phyloP scores from a whole-genome alignment of 2,797 vertebrate genomes.

The Dicrostonyx torquatus region DNA sequence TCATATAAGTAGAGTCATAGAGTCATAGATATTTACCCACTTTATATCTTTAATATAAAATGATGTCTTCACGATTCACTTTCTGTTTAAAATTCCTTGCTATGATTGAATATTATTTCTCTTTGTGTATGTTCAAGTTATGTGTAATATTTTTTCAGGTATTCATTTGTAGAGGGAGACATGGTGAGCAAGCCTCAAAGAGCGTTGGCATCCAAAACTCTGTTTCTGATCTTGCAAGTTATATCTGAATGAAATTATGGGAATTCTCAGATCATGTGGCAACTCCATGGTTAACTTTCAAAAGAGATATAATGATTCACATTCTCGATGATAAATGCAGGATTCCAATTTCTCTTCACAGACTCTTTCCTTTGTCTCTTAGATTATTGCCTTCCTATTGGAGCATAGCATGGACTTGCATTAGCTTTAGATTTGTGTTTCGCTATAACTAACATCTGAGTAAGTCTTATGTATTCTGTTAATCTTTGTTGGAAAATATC shows the following conservation, averaged over 20 bases:
- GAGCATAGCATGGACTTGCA: background rate
- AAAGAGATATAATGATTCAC: background rate
- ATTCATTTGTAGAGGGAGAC: background rate
- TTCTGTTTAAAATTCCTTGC: background rate
- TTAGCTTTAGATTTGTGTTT: background rate
- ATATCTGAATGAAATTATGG: background rate
- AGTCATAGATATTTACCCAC: background rate
- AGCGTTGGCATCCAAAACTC: background rate
- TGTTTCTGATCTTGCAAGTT: background rate
- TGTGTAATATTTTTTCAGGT: background rate
- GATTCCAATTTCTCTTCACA: background rate
- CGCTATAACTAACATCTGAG: background rate
- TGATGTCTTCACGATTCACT: background rate
- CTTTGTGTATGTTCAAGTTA: background rate
- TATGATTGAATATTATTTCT: background rate
- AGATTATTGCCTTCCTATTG: background rate
- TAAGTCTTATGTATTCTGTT: background rate
- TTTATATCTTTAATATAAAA: background rate
- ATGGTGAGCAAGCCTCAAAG: background rate
- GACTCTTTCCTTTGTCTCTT: background rate
- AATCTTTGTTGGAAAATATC: background rate
- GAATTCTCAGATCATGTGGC: background rate
- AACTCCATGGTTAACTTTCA: background rate
- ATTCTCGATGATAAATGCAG: background rate
- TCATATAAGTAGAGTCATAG: background rate